Base-by-base conservation (phyloP, 1,140 invertebrate species). In the Melanaphis sacchari region DNA sequence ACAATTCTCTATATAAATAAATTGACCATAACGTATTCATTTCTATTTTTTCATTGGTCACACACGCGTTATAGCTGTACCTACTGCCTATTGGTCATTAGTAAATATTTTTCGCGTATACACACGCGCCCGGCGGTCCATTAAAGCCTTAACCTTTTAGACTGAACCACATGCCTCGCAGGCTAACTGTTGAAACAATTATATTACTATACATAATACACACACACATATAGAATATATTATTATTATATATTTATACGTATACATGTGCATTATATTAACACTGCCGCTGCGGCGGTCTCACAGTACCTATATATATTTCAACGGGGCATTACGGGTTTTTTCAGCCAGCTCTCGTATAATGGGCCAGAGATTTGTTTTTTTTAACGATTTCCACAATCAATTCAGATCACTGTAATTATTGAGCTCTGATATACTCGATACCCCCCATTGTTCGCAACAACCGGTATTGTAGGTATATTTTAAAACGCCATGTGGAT, bases 361-460 rank as follows among this genome's bases (percentile, higher is more conserved):
- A 76, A 76, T 76, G 59, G 59, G 31, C 31, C 31, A 15, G 31
- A n/a, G 59, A 76, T 76, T 85, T 43, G 40, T 85, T 31, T 85
- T 31, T 85, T 85, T 43, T 85, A 43, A 85, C 40, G 84, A 85
- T 85, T 41, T 85, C 84, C 40, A n/a, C 84, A 31, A 85, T 85
- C 40, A 85, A 43, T 84, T 41, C 84, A 76, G 84, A 85, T 85
- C 40, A 41, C 36, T 24, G 40, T 84, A 40, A 40, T 40, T 40
- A 40, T 40, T 84, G 26, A 40, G 38, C 38, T 40, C 82, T 40
- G 22, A 1, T 84, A 40, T 5, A 41, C 82, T 84, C 9, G 82
- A 84, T 24, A 41, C 84, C 4, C 84, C 4, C 41, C 84, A 85
- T 85, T 85, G 84, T 85, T 41, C 24, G 41, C 26, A 31, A 85